Conservation (phyloP, 2,797 vertebrate species). For the Arctocebus calabarensis region DNA sequence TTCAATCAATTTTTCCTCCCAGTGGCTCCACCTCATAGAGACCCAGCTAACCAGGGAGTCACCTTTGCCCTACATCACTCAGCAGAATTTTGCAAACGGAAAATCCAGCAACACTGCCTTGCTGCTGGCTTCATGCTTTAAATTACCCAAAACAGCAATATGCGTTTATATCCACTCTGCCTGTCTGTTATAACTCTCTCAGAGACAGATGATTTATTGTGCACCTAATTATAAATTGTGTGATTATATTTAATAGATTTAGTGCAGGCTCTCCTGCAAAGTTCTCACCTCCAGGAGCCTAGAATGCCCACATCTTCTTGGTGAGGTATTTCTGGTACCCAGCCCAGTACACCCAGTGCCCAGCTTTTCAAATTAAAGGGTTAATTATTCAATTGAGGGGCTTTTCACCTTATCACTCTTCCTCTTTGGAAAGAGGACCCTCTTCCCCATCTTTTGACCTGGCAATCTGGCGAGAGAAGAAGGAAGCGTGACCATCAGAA, state of each 20-base stretch:
- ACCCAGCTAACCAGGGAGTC: not conserved
- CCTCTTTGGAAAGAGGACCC: not conserved
- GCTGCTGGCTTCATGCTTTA: not conserved
- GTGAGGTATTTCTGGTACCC: not conserved
- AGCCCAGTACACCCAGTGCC: not conserved
- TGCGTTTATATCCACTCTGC: too few species aligned
- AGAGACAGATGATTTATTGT: not conserved
- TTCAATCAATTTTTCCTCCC: not conserved
- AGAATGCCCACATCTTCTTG: rapidly evolving
- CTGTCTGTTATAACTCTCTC: not conserved
- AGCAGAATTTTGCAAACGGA: not conserved
- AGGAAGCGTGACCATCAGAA: not conserved
- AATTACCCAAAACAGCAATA: rapidly evolving
- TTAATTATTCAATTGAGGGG: not conserved
- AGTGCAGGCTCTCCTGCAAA: not conserved
- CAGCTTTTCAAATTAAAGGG: not conserved
- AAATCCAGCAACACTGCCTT: rapidly evolving
- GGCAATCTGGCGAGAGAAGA: not conserved
- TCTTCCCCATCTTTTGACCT: not conserved
- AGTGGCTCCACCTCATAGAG: not conserved
- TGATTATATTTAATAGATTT: not conserved
- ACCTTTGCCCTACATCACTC: not conserved
- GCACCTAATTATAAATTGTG: not conserved
- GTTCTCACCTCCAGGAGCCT: not conserved
- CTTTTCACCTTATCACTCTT: not conserved